Percentiles rank a stretch among this genome's conserved stretches.
Conservation (phyloP, 1,140 invertebrate genomes). For the Spodoptera litura region DNA sequence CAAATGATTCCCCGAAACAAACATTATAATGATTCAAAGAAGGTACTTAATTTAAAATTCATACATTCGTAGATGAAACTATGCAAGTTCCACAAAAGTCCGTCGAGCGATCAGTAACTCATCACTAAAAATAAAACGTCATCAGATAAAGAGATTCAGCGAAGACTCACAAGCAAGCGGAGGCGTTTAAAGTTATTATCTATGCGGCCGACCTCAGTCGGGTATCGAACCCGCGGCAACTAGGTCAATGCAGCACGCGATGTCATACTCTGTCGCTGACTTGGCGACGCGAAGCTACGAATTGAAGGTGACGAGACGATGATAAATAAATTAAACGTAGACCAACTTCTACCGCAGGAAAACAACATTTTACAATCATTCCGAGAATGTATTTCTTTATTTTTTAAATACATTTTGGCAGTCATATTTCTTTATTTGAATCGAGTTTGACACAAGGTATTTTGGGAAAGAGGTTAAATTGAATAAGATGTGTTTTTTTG, state of each 20-base stretch:
- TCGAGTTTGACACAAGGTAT: neutral
- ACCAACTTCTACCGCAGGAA: neutral
- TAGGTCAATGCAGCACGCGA: conserved; percentile 77
- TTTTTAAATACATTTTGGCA: neutral
- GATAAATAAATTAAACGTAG: conserved; percentile 36
- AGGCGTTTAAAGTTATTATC: conserved; percentile 58
- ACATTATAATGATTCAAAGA: neutral
- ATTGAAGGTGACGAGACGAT: conserved; percentile 37
- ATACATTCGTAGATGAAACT: neutral
- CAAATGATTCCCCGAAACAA: neutral
- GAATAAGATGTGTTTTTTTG: neutral
- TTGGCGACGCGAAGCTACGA: conserved; percentile 56
- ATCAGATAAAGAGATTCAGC: conserved; percentile 63
- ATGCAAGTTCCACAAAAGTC: conserved; percentile 11
- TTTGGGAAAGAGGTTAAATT: neutral
- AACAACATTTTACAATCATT: conserved; percentile 10
- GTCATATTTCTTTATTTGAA: neutral
- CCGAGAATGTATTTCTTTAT: neutral
- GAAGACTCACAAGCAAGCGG: conserved; percentile 63
- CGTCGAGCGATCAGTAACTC: conserved; percentile 18
- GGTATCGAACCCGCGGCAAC: conserved; percentile 74
- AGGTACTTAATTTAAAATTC: conserved; percentile 1
- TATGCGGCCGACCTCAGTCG: conserved; percentile 73
- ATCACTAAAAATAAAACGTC: conserved; percentile 56
- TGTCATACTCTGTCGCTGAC: conserved; percentile 56